A percentile compares a stretch with the other conserved stretches of the same genome.
Evolutionary conservation across 1,140 invertebrate species (phyloP).

Genomic region (Drosophila seguyi): DNA sequence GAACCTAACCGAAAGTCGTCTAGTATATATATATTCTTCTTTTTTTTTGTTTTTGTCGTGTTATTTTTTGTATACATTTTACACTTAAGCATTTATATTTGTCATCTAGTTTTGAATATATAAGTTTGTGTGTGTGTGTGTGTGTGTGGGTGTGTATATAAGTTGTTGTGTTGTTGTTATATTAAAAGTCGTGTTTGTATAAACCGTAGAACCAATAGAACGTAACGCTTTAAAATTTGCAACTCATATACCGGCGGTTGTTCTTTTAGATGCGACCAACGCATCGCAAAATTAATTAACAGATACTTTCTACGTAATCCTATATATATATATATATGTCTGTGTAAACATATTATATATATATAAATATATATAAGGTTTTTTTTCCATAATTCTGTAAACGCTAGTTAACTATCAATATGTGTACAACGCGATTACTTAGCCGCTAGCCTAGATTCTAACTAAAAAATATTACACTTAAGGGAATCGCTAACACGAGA

Average conservation of each 20-base stretch:
- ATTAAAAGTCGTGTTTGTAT: slow-evolving; percentile 54
- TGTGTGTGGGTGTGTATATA: slow-evolving; percentile 32
- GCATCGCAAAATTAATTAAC: slow-evolving; percentile 79
- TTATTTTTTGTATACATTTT: slow-evolving; percentile 71
- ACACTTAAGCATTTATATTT: slow-evolving; percentile 54
- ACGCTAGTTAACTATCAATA: slow-evolving; percentile 69
- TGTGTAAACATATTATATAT: slow-evolving; percentile 32
- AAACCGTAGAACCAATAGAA: slow-evolving; percentile 58
- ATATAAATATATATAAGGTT: slow-evolving; percentile 37
- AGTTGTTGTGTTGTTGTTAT: slow-evolving; percentile 23
- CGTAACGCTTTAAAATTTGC: slow-evolving; percentile 64
- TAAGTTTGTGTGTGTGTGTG: too few relatives aligned
- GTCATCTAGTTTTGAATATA: slow-evolving; percentile 52
- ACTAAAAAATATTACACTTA: slow-evolving; percentile 77
- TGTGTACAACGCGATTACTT: slow-evolving; percentile 63
- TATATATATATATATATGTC: slow-evolving; percentile 52
- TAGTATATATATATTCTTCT: slow-evolving; percentile 32
- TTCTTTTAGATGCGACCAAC: slow-evolving; percentile 84
- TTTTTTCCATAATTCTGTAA: slow-evolving; percentile 38
- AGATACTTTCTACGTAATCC: slow-evolving; percentile 58
- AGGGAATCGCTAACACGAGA: slow-evolving; percentile 62
- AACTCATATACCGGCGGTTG: slow-evolving; percentile 74
- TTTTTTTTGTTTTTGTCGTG: slow-evolving; percentile 28
- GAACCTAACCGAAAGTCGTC: slow-evolving; percentile 57
- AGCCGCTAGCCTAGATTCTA: slow-evolving; percentile 64